phyloP scores from a whole-genome alignment of 1,140 invertebrate species.

The Drosophila nigrodunni region DNA sequence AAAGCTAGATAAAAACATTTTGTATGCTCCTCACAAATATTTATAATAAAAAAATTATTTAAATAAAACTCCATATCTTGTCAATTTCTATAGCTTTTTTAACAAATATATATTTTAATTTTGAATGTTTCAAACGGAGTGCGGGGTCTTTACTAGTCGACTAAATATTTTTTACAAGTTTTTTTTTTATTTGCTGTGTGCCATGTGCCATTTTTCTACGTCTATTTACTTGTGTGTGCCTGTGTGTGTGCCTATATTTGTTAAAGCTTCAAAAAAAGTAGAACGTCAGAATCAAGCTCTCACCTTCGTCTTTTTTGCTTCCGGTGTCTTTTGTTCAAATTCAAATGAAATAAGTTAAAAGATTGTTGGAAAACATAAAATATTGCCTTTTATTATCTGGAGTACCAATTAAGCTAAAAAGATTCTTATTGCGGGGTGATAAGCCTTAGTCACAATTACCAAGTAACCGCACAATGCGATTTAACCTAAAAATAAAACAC shows the following conservation, averaged over 20 bases:
- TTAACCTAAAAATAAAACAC: conserved; percentile 10
- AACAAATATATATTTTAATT: too few species aligned
- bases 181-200: conserved; percentile 26
- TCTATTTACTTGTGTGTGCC: not conserved
- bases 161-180: not conserved
- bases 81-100: too few species aligned
- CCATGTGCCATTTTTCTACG: conserved; percentile 23
- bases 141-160: too few species aligned
- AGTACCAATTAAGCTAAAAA: not conserved
- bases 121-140: too few species aligned
- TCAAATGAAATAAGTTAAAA: conserved; percentile 12
- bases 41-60: too few species aligned
- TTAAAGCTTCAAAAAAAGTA: conserved; percentile 42
- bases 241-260: conserved; percentile 20
- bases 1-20: too few species aligned
- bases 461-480: not conserved
- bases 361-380: not conserved
- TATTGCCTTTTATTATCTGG: not conserved
- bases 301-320: conserved; percentile 57
- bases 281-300: conserved; percentile 46
- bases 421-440: not conserved
- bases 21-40: too few species aligned
- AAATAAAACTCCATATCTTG: too few species aligned
- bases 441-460: not conserved
- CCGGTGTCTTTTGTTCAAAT: conserved; percentile 47